phyloP scores from a whole-genome alignment of 2,797 vertebrate species.

The Gymnoscopelus microlampas region DNA sequence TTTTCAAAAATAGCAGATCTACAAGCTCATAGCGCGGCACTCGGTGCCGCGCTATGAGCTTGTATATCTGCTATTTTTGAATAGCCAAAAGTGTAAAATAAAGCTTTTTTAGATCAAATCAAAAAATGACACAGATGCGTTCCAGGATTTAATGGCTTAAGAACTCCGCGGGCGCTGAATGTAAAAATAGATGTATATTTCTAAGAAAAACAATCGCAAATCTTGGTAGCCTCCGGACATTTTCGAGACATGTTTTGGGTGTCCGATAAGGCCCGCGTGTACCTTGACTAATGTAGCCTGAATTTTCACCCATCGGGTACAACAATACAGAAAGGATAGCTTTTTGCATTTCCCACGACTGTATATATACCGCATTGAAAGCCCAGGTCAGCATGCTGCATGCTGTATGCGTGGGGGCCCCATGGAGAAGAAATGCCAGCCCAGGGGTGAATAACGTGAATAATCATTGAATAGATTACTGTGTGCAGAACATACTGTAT shows the following conservation, averaged over 20 bases:
- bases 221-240: conserved; percentile 34
- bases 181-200: conserved; percentile 59
- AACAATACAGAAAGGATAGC: conserved; percentile 19
- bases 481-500: too few species aligned
- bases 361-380: background rate
- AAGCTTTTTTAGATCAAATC: too few species aligned
- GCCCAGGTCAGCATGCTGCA: conserved; percentile 23
- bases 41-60: too few species aligned
- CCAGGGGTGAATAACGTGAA: too few species aligned
- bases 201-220: conserved; percentile 34
- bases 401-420: conserved; percentile 1
- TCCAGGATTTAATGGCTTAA: too few species aligned
- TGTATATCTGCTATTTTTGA: too few species aligned
- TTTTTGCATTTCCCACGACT: conserved; percentile 2
- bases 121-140: too few species aligned
- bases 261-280: conserved; percentile 16
- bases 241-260: conserved; percentile 16
- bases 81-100: too few species aligned
- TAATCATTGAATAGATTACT: too few species aligned
- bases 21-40: too few species aligned
- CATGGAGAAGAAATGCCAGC: too few species aligned
- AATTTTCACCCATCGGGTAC: conserved; percentile 18
- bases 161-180: conserved; percentile 29
- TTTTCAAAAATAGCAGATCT: too few species aligned
- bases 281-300: conserved; percentile 28